Percentiles rank a stretch among this genome's conserved stretches.
These are phyloP conservation scores for Rhopalosiphum padi DNA, from an alignment of 1,140 invertebrate genomes.

Conservation along the genomic window DNA sequence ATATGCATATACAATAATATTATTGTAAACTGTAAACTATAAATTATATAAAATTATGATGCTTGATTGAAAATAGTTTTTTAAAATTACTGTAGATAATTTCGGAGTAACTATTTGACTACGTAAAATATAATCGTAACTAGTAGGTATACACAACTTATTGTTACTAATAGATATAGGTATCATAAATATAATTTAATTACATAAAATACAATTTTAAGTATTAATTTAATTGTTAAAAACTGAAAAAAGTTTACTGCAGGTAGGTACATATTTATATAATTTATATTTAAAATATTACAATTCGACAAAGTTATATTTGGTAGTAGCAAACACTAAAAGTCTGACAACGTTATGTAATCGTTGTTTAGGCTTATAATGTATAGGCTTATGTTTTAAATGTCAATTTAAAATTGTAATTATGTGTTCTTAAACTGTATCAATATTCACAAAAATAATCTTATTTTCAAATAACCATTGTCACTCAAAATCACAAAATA, in stretches of 20 bases:
- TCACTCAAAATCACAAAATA: not conserved
- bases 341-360: not conserved
- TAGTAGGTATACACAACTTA: not conserved
- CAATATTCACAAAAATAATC: not conserved
- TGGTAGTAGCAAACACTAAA: not conserved
- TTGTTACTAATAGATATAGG: not conserved
- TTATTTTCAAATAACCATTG: not conserved
- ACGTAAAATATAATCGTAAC: not conserved
- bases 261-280: not conserved
- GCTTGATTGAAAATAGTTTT: not conserved
- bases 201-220: not conserved
- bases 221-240: too few species aligned
- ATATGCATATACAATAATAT: not conserved
- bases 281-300: not conserved
- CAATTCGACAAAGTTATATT: not conserved
- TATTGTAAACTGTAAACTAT: not conserved
- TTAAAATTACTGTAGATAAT: not conserved
- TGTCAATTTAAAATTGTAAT: not conserved
- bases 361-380: not conserved
- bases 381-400: not conserved
- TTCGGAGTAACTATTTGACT: not conserved
- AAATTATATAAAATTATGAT: not conserved
- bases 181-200: not conserved
- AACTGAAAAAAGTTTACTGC: too few species aligned
- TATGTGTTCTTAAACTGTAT: not conserved